Percentiles rank a stretch among this genome's conserved stretches.
Conservation (phyloP, 1,140 invertebrate species). For the Pseudomyrmex flavicornis region DNA sequence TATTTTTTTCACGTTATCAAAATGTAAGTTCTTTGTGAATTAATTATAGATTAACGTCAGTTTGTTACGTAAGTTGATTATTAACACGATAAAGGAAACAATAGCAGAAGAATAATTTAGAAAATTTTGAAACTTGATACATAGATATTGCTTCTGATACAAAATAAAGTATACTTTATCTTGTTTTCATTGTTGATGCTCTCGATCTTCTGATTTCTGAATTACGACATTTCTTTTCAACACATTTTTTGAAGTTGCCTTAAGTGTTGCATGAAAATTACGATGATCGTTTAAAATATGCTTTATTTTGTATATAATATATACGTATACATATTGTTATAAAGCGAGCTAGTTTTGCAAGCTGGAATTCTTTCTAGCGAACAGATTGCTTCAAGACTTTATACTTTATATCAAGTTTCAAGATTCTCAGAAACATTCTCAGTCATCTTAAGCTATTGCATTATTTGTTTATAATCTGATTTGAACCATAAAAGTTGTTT, state of each 20-base stretch:
- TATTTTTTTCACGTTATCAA: slow-evolving; percentile 13
- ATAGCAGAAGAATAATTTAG: not conserved
- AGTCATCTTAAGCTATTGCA: slow-evolving; percentile 40
- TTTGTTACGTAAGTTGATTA: not conserved
- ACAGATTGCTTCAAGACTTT: slow-evolving; percentile 13
- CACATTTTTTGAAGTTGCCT: not conserved
- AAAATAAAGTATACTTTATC: slow-evolving; percentile 8
- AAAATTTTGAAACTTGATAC: not conserved
- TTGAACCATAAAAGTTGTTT: not conserved
- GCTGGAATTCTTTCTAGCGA: not conserved
- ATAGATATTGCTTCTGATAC: not conserved
- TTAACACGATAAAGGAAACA: not conserved
- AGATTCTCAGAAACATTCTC: not conserved
- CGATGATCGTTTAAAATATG: not conserved
- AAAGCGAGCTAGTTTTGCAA: too few species aligned
- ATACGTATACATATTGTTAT: slow-evolving; percentile 10
- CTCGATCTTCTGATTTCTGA: too few species aligned
- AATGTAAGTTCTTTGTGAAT: not conserved
- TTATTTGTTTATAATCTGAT: slow-evolving; percentile 51
- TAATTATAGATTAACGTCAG: slow-evolving; percentile 14
- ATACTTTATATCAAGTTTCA: slow-evolving; percentile 26
- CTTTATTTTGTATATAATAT: slow-evolving; percentile 21
- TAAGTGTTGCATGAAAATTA: not conserved
- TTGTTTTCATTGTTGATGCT: not conserved
- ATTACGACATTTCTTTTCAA: not conserved